A percentile compares a stretch with the other conserved stretches of the same genome.
These are phyloP conservation scores for Holocentrus rufus DNA, from an alignment of 2,797 vertebrate genomes.

Conservation along the genomic window DNA sequence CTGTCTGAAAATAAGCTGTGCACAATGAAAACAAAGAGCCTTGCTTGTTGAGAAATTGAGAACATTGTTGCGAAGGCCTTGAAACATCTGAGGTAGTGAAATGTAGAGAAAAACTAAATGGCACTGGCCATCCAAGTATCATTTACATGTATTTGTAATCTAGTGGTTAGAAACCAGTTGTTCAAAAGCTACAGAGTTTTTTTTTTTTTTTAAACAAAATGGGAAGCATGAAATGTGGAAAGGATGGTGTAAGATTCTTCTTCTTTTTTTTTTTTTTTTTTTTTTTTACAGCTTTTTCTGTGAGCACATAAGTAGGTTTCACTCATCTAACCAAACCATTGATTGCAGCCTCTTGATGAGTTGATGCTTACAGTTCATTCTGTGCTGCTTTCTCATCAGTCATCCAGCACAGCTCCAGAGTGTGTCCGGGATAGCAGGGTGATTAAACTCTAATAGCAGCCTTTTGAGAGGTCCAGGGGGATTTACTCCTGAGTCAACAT, in stretches of 20 bases:
- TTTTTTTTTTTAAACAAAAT: not conserved
- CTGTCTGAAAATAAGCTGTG: conserved; percentile 65
- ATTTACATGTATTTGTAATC: conserved; percentile 44
- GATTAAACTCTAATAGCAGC: conserved; percentile 80
- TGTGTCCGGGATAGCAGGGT: conserved; percentile 66
- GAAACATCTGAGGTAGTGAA: conserved; percentile 49
- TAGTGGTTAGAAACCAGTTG: conserved; percentile 27
- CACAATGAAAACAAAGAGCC: conserved; percentile 57
- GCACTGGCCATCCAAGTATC: conserved; percentile 26
- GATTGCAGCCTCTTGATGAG: conserved; percentile 65
- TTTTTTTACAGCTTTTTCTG: conserved; percentile 15
- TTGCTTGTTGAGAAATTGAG: conserved; percentile 52
- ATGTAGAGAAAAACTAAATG: conserved; percentile 35
- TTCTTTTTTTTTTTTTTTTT: too few relatives aligned
- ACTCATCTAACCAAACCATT: conserved; percentile 54
- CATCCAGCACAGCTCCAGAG: conserved; percentile 57
- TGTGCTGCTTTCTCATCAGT: conserved; percentile 60
- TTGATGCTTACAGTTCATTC: conserved; percentile 39
- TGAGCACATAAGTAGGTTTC: conserved; percentile 50
- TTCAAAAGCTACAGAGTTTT: conserved; percentile 34
- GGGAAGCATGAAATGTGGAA: conserved; percentile 40
- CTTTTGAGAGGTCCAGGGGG: conserved; percentile 76
- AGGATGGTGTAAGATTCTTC: conserved; percentile 24
- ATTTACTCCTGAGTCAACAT: conserved; percentile 83
- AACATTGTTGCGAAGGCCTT: conserved; percentile 46